Evolutionary conservation across 2,888 invertebrate genomes (phyloP).

Genomic region (Creontiades dilutus): DNA sequence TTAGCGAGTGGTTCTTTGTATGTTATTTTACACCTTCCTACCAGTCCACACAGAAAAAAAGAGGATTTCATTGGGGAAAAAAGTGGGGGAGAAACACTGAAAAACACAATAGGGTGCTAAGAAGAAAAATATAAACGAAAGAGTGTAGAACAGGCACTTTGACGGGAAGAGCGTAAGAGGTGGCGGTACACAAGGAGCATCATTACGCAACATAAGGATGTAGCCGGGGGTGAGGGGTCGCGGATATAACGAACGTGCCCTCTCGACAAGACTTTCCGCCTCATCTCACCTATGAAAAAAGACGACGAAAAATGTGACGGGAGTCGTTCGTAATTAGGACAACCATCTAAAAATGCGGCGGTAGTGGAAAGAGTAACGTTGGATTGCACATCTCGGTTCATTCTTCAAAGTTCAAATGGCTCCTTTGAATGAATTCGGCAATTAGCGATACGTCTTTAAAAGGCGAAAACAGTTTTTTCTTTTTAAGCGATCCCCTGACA

Average conservation of each 20-base stretch:
- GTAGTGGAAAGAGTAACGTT: not conserved
- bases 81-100: not conserved
- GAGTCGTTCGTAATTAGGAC: conserved; percentile 1
- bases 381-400: not conserved
- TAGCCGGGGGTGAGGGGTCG: not conserved
- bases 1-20: too few relatives aligned
- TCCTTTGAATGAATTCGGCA: too few relatives aligned
- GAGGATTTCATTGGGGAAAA: too few relatives aligned
- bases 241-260: conserved; percentile 50
- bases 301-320: not conserved
- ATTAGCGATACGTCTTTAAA: too few relatives aligned
- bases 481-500: too few relatives aligned
- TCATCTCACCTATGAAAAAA: not conserved
- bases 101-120: conserved; percentile 46
- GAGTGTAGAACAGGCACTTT: conserved; percentile 55
- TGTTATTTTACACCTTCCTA: too few relatives aligned
- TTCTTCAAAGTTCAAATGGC: too few relatives aligned
- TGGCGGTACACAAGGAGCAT: conserved; percentile 45
- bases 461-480: too few relatives aligned
- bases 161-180: not conserved
- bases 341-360: not conserved
- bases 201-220: conserved; percentile 53
- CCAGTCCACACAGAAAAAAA: not conserved
- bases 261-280: conserved; percentile 13
- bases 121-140: conserved; percentile 50